These are phyloP conservation scores for Trachymyrmex cornetzi DNA, from an alignment of 1,140 invertebrate species.

Conservation along the genomic window DNA sequence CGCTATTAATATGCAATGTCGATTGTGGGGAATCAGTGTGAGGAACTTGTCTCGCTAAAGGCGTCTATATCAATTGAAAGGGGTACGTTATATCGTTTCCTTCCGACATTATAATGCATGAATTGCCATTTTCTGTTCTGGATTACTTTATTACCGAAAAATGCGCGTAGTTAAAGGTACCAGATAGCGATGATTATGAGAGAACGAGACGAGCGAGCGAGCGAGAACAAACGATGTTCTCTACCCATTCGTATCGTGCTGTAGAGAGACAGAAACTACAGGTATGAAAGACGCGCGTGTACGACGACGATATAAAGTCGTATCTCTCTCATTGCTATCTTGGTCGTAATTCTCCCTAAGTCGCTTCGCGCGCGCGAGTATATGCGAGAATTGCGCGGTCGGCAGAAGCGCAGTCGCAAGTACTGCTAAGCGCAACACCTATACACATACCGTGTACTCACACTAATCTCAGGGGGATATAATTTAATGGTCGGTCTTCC, in stretches of 20 bases:
- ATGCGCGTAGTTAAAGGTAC: not conserved
- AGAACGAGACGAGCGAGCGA: not conserved
- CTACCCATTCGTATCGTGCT: not conserved
- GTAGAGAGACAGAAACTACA: not conserved
- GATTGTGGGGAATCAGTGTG: not conserved
- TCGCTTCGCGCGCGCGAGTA: slow-evolving; percentile 74
- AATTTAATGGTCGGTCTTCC: slow-evolving; percentile 83
- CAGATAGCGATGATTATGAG: not conserved
- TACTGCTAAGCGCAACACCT: slow-evolving; percentile 23
- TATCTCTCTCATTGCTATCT: slow-evolving; percentile 83
- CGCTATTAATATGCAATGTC: slow-evolving; percentile 52
- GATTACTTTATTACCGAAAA: slow-evolving; percentile 24
- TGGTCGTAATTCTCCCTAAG: slow-evolving; percentile 82
- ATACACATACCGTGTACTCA: slow-evolving; percentile 23
- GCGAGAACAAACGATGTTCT: slow-evolving; percentile 16
- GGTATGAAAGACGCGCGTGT: slow-evolving; percentile 29
- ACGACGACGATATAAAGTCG: slow-evolving; percentile 80
- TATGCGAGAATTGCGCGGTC: slow-evolving; percentile 82
- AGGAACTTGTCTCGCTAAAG: not conserved
- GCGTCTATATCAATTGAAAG: slow-evolving; percentile 8
- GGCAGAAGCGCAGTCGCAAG: slow-evolving; percentile 61
- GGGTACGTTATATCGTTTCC: not conserved
- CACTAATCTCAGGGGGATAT: slow-evolving; percentile 75
- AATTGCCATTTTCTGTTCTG: slow-evolving; percentile 7
- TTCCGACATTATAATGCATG: not conserved